Conservation (phyloP, 2,888 invertebrate genomes). For the Acanthosepion lycidas region DNA sequence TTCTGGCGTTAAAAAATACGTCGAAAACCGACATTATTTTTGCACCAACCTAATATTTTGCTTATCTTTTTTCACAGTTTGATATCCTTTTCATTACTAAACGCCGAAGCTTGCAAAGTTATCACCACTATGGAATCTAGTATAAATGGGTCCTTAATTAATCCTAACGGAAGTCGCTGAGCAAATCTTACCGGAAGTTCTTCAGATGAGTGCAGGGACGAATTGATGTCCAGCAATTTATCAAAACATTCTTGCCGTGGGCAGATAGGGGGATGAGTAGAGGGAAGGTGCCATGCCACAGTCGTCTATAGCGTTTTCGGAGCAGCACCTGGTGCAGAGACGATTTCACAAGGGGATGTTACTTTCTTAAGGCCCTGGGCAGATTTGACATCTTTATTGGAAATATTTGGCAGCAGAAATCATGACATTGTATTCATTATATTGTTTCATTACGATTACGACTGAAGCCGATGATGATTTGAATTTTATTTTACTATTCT, state of each 20-base stretch:
- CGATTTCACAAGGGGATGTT: neutral
- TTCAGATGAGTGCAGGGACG: neutral
- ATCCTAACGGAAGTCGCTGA: neutral
- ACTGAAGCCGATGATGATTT: too few species aligned
- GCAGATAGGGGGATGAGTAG: neutral
- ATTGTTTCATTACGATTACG: too few species aligned
- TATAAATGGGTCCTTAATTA: neutral
- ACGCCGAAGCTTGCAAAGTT: neutral
- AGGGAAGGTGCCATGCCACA: neutral
- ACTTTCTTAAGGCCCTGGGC: neutral
- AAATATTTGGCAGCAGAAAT: neutral
- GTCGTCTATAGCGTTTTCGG: neutral
- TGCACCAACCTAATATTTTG: too few species aligned
- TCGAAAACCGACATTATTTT: too few species aligned
- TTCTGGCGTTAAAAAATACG: too few species aligned
- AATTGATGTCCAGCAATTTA: neutral
- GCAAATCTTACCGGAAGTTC: slow-evolving; percentile 12
- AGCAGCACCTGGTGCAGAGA: neutral
- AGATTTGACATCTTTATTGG: neutral
- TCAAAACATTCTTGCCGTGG: neutral
- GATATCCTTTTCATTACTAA: too few species aligned
- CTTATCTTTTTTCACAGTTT: neutral
- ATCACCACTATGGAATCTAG: neutral
- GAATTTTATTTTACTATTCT: too few species aligned
- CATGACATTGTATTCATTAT: neutral